Evolutionary conservation across 2,113 vertebrate genomes (phyloP).

Genomic region (Alectura lathami): DNA sequence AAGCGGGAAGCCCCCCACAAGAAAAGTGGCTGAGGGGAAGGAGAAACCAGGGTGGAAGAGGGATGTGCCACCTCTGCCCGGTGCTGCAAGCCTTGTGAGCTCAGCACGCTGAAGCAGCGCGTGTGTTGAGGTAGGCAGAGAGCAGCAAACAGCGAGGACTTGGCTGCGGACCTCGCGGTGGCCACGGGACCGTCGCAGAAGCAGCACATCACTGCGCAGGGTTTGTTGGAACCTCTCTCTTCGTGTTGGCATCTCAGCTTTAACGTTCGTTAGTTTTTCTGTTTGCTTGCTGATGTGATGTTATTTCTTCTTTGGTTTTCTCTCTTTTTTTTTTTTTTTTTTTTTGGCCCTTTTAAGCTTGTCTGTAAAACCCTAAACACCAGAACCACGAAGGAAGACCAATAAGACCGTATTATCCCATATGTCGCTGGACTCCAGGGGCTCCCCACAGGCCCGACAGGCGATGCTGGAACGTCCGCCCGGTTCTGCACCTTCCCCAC

Average conservation of each 20-base stretch:
- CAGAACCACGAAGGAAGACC: background rate
- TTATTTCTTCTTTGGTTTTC: background rate
- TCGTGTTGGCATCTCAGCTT: background rate
- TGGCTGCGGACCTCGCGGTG: background rate
- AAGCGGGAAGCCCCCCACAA: background rate
- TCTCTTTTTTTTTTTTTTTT: background rate
- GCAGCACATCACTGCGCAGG: background rate
- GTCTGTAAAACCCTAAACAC: background rate
- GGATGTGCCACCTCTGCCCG: no score
- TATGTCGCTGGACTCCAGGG: background rate
- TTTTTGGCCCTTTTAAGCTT: background rate
- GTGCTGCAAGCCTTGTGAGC: no score
- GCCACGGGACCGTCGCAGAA: rapidly evolving
- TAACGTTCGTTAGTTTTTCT: background rate
- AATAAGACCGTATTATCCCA: background rate
- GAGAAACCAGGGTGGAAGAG: no score
- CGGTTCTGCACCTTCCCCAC: no score
- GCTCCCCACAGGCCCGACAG: background rate
- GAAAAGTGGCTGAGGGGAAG: background rate
- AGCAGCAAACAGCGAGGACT: background rate
- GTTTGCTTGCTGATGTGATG: background rate
- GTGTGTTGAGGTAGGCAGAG: background rate
- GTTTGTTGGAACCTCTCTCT: background rate
- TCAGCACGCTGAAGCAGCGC: background rate
- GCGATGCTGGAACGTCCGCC: background rate